Evolutionary conservation across 2,113 vertebrate genomes (phyloP).

Genomic region (Cephalophus harveyi): DNA sequence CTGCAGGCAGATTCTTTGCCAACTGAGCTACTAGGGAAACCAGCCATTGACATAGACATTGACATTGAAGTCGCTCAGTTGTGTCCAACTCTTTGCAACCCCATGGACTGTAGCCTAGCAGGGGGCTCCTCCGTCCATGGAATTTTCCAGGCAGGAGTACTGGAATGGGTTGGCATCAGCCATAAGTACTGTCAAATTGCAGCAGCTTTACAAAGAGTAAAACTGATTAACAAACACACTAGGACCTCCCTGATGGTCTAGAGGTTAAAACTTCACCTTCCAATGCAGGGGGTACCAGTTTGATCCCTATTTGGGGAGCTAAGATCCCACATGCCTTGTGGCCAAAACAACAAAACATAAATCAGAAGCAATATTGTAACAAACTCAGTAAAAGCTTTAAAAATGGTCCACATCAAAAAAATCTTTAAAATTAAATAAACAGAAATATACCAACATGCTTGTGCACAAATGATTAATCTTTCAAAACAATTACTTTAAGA

Average conservation of each 20-base stretch:
- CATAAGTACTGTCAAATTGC: not conserved
- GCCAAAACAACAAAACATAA: not conserved
- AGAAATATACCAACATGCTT: not conserved
- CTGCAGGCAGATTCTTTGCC: not conserved
- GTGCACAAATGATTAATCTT: not conserved
- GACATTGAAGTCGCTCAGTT: too few relatives aligned
- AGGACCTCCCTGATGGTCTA: not conserved
- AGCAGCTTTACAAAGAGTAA: not conserved
- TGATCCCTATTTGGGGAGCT: not conserved
- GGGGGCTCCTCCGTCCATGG: too few relatives aligned
- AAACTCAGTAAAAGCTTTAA: not conserved
- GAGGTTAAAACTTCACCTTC: not conserved
- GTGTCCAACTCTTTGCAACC: too few relatives aligned
- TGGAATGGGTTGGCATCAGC: too few relatives aligned
- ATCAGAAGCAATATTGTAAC: not conserved
- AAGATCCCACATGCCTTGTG: not conserved
- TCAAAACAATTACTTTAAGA: not conserved
- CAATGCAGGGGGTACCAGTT: accelerated
- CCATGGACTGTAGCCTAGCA: too few relatives aligned
- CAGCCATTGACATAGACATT: not conserved
- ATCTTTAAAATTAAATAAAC: not conserved
- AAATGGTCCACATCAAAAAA: not conserved
- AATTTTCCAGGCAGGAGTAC: too few relatives aligned
- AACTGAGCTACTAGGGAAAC: not conserved
- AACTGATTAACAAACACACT: not conserved